These are phyloP conservation scores for Drosophila anceps DNA, from an alignment of 2,888 invertebrate genomes.

Conservation along the genomic window DNA sequence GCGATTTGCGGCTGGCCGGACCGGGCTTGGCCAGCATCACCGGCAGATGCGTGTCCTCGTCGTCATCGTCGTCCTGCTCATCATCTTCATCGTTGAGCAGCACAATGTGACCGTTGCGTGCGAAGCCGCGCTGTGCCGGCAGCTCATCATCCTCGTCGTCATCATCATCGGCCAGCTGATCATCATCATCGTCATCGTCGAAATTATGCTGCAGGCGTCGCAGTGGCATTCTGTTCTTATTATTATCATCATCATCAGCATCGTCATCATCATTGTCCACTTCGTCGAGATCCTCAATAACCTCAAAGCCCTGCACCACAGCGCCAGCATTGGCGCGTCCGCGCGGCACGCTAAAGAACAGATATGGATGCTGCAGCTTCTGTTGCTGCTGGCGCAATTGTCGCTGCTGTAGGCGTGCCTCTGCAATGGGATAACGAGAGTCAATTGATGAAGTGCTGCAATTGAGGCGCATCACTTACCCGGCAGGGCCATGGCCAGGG, in stretches of 20 bases:
- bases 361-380: conserved; percentile 73
- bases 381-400: conserved; percentile 41
- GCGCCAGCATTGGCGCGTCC: conserved; percentile 70
- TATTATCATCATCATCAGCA: conserved; percentile 19
- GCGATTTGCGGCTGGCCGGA: conserved; percentile 28
- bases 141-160: conserved; percentile 41
- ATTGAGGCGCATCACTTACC: conserved; percentile 51
- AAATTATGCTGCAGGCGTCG: conserved; percentile 22
- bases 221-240: conserved; percentile 2
- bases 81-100: conserved; percentile 23
- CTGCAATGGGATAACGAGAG: conserved; percentile 39
- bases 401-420: conserved; percentile 52
- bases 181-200: conserved; percentile 30
- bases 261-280: conserved; percentile 44
- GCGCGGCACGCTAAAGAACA: conserved; percentile 76
- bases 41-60: conserved; percentile 17
- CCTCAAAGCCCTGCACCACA: conserved; percentile 70
- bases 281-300: conserved; percentile 56
- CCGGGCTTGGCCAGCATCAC: conserved; percentile 30
- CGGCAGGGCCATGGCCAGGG: conserved; percentile 58
- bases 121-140: conserved; percentile 23
- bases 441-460: not conserved
- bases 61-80: conserved; percentile 28
- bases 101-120: conserved; percentile 41
- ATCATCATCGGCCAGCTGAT: conserved; percentile 18